These are phyloP conservation scores for Carassius gibelio DNA, from an alignment of 2,113 vertebrate genomes.

Conservation along the genomic window DNA sequence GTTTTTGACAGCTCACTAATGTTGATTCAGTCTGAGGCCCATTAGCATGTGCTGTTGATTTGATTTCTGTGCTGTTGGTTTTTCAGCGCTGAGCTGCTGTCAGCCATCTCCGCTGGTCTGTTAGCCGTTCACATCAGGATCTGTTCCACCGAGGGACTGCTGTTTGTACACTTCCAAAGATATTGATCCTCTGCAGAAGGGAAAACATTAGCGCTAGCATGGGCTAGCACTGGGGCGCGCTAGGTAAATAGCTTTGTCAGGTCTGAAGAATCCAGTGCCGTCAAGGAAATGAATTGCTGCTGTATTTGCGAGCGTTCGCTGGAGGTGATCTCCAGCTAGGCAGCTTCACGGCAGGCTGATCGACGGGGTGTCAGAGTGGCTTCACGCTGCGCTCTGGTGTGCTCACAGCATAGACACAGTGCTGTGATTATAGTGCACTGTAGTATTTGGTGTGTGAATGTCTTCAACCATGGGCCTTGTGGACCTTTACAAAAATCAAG, in stretches of 20 bases:
- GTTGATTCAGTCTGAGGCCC: conserved; percentile 38
- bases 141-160: conserved; percentile 64
- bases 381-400: conserved; percentile 16
- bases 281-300: conserved; percentile 74
- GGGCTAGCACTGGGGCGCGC: conserved; percentile 61
- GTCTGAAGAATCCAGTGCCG: conserved; percentile 65
- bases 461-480: not conserved
- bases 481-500: not conserved
- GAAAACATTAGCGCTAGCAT: conserved; percentile 75
- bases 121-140: conserved; percentile 67
- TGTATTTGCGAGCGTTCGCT: conserved; percentile 71
- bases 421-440: not conserved
- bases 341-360: conserved; percentile 57
- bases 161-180: conserved; percentile 79
- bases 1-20: conserved; percentile 45
- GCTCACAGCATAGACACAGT: not conserved
- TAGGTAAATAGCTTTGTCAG: conserved; percentile 77
- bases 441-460: conserved; percentile 22
- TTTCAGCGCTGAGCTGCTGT: conserved; percentile 62
- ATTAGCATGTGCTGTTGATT: conserved; percentile 44
- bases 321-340: conserved; percentile 69
- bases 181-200: conserved; percentile 79
- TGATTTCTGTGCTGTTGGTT: conserved; percentile 40
- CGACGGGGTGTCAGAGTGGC: conserved; percentile 59
- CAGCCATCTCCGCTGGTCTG: conserved; percentile 66